These are phyloP conservation scores for Notolepis coatsorum DNA, from an alignment of 2,797 vertebrate species.

Conservation along the genomic window DNA sequence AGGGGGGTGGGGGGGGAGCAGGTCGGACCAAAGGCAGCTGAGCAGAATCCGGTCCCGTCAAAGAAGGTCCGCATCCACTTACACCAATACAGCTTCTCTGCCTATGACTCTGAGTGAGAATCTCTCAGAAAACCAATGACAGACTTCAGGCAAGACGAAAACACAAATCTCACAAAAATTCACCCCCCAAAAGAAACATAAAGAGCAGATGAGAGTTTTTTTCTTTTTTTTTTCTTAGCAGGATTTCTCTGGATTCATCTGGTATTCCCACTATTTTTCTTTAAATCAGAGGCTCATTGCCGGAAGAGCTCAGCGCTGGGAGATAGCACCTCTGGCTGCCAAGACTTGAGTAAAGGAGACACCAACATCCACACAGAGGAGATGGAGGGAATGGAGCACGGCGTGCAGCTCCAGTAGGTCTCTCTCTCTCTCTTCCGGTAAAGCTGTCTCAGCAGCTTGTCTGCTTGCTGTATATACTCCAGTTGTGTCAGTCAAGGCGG, in stretches of 20 bases:
- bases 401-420: slow-evolving; percentile 53
- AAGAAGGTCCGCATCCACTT: slow-evolving; percentile 43
- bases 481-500: slow-evolving; percentile 51
- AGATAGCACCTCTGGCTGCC: slow-evolving; percentile 57
- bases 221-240: slow-evolving; percentile 8
- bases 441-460: slow-evolving; percentile 50
- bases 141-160: slow-evolving; percentile 22
- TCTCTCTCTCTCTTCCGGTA: slow-evolving; percentile 50
- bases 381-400: slow-evolving; percentile 47
- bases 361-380: slow-evolving; percentile 63
- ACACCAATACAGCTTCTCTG: slow-evolving; percentile 35
- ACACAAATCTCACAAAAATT: slow-evolving; percentile 20
- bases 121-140: slow-evolving; percentile 23
- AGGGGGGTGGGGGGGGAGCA: not conserved
- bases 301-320: slow-evolving; percentile 47
- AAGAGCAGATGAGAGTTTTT: not conserved
- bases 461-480: slow-evolving; percentile 47
- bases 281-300: slow-evolving; percentile 46
- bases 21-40: slow-evolving; percentile 37
- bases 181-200: slow-evolving; percentile 6
- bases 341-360: slow-evolving; percentile 52
- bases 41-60: slow-evolving; percentile 44
- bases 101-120: slow-evolving; percentile 1
- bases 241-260: slow-evolving; percentile 45
- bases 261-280: slow-evolving; percentile 36